Conservation (phyloP, 2,113 vertebrate species). For the Talpa occidentalis region DNA sequence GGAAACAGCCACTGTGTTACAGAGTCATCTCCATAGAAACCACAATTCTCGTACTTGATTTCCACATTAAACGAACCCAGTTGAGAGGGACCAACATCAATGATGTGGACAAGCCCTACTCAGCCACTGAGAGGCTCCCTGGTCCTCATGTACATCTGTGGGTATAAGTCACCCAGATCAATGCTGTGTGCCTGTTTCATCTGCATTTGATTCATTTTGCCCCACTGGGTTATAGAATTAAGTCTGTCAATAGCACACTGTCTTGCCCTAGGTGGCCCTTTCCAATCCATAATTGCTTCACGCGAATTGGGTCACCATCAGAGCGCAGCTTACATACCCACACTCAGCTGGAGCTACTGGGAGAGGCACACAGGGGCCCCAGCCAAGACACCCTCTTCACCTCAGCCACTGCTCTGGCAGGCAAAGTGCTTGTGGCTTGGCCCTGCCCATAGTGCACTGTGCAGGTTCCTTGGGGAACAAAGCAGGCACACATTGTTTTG, state of each 20-base stretch:
- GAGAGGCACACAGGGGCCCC: background rate
- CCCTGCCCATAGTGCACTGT: background rate
- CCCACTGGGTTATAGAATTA: background rate
- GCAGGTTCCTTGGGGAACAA: background rate
- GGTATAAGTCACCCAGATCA: too few relatives aligned
- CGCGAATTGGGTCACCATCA: background rate
- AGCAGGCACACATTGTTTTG: background rate
- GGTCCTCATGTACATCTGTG: background rate
- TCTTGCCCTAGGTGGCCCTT: background rate
- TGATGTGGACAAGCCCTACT: background rate
- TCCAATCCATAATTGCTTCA: background rate
- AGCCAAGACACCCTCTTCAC: background rate
- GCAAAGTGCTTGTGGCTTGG: background rate
- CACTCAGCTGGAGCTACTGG: background rate
- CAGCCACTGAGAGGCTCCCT: background rate
- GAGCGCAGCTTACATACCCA: background rate
- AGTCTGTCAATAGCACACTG: background rate
- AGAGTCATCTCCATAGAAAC: background rate
- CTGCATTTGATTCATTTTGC: background rate
- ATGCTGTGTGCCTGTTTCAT: background rate
- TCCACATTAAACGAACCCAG: background rate
- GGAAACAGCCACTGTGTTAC: background rate
- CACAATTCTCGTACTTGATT: background rate
- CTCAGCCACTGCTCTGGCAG: background rate
- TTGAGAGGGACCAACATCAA: background rate